Base-by-base conservation (phyloP, 2,797 vertebrate species). In the Mallotus villosus region DNA sequence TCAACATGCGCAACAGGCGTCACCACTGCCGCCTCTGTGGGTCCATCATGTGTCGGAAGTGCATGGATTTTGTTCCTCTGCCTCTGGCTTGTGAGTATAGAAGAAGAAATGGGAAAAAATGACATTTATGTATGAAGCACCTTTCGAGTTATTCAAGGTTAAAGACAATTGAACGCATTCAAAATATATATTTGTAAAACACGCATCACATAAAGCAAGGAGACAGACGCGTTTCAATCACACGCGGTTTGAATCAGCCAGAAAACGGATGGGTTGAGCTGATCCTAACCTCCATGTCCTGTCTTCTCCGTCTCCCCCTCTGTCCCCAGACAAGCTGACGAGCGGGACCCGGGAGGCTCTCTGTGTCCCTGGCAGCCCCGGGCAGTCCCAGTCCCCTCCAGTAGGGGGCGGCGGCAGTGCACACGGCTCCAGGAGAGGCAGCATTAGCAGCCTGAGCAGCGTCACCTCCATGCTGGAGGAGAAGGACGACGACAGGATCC, bases 1-100 rank as follows among this genome's bases (percentile, higher is more conserved):
- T 99, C 88, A 96, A 93, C 84, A 94, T 99, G 29, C 93, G 96
- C 8, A 97, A 97, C 89, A 86, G 98, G 17, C 95, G 97, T 17
- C 98, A 99, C 86, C 98, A 99, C 82, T 99, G 97, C 84, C 97
- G 97, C 12, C 96, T 99, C 11, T 99, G 97, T 1, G 98, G 98
- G 1, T 99, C 97, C 27, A 98, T 99, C 71, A 99, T 99, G 97
- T 99, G 98, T 85, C 94, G 93, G 89, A 97, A 90, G 76, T 99
- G 98, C 86, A 97, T 94, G 92, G 95, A 98, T 17, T 95, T 97
- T 58, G 87, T 99, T 78, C 93, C 94, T 17, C 91, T 98, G 16
- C 93, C 94, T 34, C 81, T 98, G 79, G 97, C 97, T 59, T 94
- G 97, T 99, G 89, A 83, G 96, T 90, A 86, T 71, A 9, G 53